These are phyloP conservation scores for Palythoa grandis DNA, from an alignment of 92 coral and sea anemone genomes.

Conservation along the genomic window DNA sequence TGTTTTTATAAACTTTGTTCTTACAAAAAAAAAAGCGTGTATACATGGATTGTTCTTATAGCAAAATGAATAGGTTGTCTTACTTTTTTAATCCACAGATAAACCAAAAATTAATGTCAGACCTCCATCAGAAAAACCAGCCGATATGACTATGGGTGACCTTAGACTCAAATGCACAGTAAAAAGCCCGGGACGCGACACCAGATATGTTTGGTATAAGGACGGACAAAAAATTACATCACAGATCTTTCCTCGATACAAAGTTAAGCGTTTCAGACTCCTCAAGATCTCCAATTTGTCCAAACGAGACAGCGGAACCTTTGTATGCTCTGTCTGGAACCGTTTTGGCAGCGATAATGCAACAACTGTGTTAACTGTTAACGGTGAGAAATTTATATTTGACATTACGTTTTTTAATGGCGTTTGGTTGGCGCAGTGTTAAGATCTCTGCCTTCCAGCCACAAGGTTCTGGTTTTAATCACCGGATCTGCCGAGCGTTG, in stretches of 20 bases:
- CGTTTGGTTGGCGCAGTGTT: too few species aligned
- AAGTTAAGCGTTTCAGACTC: slow-evolving; percentile 4
- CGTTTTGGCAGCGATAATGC: slow-evolving; percentile 33
- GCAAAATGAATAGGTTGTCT: too few species aligned
- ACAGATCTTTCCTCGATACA: slow-evolving; percentile 30
- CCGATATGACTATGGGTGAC: neutral
- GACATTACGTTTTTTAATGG: too few species aligned
- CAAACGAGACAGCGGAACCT: slow-evolving; percentile 16
- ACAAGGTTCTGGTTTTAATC: too few species aligned
- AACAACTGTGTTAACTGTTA: slow-evolving; percentile 29
- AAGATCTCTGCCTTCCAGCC: too few species aligned
- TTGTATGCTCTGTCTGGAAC: slow-evolving; percentile 16
- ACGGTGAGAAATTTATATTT: neutral
- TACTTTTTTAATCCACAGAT: neutral
- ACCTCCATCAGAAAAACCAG: slow-evolving; percentile 30
- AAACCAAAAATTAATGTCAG: slow-evolving; percentile 2
- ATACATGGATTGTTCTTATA: too few species aligned
- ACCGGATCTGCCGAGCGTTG: too few species aligned
- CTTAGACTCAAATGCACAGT: slow-evolving; percentile 4
- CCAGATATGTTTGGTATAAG: slow-evolving; percentile 15
- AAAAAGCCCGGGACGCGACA: neutral
- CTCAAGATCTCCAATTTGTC: slow-evolving; percentile 7
- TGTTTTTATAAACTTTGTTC: too few species aligned
- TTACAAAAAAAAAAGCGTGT: too few species aligned
- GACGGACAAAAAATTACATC: neutral